Evolutionary conservation across 2,797 vertebrate genomes (phyloP).

Genomic region (Enteromius anoplus): DNA sequence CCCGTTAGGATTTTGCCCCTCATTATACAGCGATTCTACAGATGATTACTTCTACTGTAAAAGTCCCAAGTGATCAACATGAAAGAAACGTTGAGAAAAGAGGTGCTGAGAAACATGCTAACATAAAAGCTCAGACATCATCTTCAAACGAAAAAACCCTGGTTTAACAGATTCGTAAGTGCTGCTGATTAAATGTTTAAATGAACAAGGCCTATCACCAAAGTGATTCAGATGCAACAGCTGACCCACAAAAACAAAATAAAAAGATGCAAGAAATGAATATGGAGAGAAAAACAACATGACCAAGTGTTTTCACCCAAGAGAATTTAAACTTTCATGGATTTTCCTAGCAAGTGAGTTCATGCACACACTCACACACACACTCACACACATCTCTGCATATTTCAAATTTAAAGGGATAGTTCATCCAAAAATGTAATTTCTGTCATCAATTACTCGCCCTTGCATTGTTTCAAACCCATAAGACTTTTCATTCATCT

Average conservation of each 20-base stretch:
- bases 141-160: conserved; percentile 18
- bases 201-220: conserved; percentile 23
- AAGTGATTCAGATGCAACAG: conserved; percentile 47
- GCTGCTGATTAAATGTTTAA: conserved; percentile 15
- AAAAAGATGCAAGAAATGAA: conserved; percentile 54
- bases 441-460: neutral
- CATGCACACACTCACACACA: conserved; percentile 31
- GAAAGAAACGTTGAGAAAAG: conserved; percentile 24
- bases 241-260: conserved; percentile 43
- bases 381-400: conserved; percentile 40
- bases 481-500: neutral
- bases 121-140: conserved; percentile 13
- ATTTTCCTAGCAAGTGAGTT: conserved; percentile 16
- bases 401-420: conserved; percentile 10
- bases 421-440: neutral
- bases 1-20: conserved; percentile 26
- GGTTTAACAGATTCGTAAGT: conserved; percentile 13
- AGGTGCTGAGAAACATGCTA: conserved; percentile 3
- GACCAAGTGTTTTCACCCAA: conserved; percentile 41
- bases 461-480: neutral
- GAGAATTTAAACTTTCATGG: conserved; percentile 41
- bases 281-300: conserved; percentile 42
- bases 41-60: conserved; percentile 34
- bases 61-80: conserved; percentile 42
- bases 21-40: conserved; percentile 25